phyloP scores from a whole-genome alignment of 2,797 vertebrate genomes.

The Enteromius anoplus region DNA sequence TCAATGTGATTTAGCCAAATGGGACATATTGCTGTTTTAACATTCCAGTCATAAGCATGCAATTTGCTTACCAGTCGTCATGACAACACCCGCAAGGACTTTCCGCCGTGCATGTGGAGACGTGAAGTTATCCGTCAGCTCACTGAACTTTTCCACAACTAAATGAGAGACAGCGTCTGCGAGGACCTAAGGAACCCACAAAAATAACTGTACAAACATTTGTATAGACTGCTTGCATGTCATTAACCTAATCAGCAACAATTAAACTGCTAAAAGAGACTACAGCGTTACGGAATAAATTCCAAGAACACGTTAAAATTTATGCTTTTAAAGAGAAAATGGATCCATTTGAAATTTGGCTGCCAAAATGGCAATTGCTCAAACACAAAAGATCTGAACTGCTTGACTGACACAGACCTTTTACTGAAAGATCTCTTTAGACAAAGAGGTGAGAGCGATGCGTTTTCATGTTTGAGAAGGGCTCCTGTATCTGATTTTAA shows the following conservation, averaged over 20 bases:
- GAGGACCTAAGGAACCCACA: slow-evolving; percentile 76
- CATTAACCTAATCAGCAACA: background rate
- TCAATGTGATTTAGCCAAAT: background rate
- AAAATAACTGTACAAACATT: slow-evolving; percentile 28
- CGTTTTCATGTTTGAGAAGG: slow-evolving; percentile 62
- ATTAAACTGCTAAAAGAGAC: background rate
- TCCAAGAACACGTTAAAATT: background rate
- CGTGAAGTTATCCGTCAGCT: slow-evolving; percentile 87
- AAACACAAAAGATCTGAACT: background rate
- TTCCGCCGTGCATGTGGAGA: slow-evolving; percentile 87
- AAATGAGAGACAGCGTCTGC: slow-evolving; percentile 86
- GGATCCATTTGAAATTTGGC: background rate
- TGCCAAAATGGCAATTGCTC: background rate
- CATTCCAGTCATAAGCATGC: background rate
- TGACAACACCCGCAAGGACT: slow-evolving; percentile 87
- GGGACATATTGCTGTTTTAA: background rate
- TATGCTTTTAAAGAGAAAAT: background rate
- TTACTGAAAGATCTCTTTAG: slow-evolving; percentile 10
- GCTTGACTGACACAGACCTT: slow-evolving; percentile 18
- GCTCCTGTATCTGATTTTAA: slow-evolving; percentile 67
- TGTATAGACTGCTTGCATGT: background rate
- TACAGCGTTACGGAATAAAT: background rate
- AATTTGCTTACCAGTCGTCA: slow-evolving; percentile 83
- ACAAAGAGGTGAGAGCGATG: slow-evolving; percentile 37
- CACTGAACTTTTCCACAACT: slow-evolving; percentile 88